Base-by-base conservation (phyloP, 2,113 vertebrate genomes). In the Parus major region DNA sequence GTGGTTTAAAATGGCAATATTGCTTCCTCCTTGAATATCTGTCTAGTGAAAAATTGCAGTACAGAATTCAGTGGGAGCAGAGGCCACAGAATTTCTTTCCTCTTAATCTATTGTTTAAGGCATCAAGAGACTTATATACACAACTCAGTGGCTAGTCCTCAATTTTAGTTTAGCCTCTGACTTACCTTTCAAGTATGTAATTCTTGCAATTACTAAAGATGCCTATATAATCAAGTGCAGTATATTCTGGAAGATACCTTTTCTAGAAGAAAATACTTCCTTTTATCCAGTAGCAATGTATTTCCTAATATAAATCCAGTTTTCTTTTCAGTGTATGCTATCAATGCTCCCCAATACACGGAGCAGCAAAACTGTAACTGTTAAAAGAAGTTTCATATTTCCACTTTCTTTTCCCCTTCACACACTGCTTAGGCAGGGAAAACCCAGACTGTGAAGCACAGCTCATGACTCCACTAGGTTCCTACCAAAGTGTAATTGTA, bases 11-110 rank as follows among this genome's bases (percentile, higher is more conserved):
- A 76, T 21, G 31, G 49, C 79, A 79, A 11, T 82, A 90, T 29
- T 69, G 36, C 55, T 76, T 77, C 80, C 63, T 80, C 68, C 66
- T 44, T 44, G 4, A 82, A 9, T 17, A 49, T 27, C 35, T 35
- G 4, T 11, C 41, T 21, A 46, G 35, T 59, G 44, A 69, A 21
- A 47, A 86, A 56, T 8, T 22, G 53, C 21, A 60, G 27, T 5
- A 56, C 0, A 1, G 12, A 20, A 42, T 27, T 5, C 1, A 1
- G 11, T 4, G 12, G 9, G 12, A 2, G 2, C 3, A 15, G 12
- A 6, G 20, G 23, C 4, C 8, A 10, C 18, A 39, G 44, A 63
- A 12, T 27, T n/a, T 27, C n/a, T 65, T 63, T 28, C 2, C 23
- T 21, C 64, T 7, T 16, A 21, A 21, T 24, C 18, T 7, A 11